Evolutionary conservation across 2,888 invertebrate species (phyloP).

Genomic region (Metalampra italica): DNA sequence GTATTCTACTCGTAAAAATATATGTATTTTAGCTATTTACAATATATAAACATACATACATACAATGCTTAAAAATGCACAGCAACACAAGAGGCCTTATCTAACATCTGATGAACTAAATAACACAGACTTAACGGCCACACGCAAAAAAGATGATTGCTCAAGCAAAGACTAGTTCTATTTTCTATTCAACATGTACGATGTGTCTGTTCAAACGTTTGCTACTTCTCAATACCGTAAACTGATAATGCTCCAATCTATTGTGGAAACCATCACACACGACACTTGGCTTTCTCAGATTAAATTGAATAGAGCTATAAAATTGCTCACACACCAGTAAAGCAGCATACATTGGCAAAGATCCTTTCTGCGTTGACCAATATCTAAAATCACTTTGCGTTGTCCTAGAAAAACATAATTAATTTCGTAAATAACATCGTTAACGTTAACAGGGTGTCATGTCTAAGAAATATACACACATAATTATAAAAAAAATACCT

Average conservation of each 20-base stretch:
- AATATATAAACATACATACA: constrained; percentile 79
- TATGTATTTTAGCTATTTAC: constrained; percentile 77
- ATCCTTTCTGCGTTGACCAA: constrained; percentile 61
- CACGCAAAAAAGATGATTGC: constrained; percentile 58
- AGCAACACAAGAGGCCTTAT: constrained; percentile 75
- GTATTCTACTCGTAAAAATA: constrained; percentile 79
- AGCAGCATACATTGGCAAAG: constrained; percentile 31
- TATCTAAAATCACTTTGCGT: constrained; percentile 56
- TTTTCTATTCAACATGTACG: not conserved
- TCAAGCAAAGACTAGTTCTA: constrained; percentile 48
- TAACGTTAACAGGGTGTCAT: constrained; percentile 50
- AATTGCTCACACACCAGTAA: constrained; percentile 17
- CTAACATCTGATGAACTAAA: constrained; percentile 69
- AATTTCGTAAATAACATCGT: constrained; percentile 44
- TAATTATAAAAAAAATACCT: constrained; percentile 64
- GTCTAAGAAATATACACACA: constrained; percentile 54
- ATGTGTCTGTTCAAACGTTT: not conserved
- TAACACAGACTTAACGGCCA: constrained; percentile 73
- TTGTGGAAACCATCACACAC: too few species aligned
- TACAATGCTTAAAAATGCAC: constrained; percentile 79
- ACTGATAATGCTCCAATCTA: not conserved
- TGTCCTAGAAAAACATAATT: constrained; percentile 72
- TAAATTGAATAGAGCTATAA: too few species aligned
- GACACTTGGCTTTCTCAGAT: too few species aligned
- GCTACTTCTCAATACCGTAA: not conserved